These are phyloP conservation scores for Enteromius fasciolatus DNA, from an alignment of 2,797 vertebrate genomes.

Conservation along the genomic window DNA sequence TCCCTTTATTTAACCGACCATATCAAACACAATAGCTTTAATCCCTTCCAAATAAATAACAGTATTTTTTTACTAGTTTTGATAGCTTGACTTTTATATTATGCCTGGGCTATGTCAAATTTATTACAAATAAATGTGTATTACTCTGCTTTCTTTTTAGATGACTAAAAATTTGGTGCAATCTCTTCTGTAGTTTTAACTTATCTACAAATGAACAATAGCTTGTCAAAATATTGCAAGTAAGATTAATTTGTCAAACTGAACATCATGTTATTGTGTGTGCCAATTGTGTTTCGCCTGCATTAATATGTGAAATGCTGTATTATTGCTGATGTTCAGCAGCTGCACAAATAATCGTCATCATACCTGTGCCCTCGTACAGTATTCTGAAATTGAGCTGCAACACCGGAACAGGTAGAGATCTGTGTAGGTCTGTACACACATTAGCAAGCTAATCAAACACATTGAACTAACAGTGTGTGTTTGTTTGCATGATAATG, in stretches of 20 bases:
- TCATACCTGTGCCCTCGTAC: neutral
- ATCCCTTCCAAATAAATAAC: neutral
- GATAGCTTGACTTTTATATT: neutral
- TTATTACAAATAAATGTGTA: neutral
- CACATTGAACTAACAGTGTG: neutral
- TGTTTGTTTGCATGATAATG: neutral
- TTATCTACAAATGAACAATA: neutral
- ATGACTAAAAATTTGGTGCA: too few relatives aligned
- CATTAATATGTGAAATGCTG: neutral
- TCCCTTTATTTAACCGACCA: slow-evolving; percentile 29
- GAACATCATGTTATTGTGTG: neutral
- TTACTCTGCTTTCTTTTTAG: neutral
- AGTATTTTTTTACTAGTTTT: neutral
- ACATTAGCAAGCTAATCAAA: neutral
- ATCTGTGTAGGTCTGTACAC: neutral
- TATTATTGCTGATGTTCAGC: neutral
- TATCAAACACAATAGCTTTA: slow-evolving; percentile 6
- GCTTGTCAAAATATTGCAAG: neutral
- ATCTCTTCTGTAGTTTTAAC: neutral
- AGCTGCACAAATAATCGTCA: neutral
- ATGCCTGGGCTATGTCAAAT: neutral
- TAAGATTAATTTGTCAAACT: neutral
- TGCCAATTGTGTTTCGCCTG: neutral
- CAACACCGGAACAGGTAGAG: neutral
- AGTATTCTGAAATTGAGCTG: neutral